These are phyloP conservation scores for Patella ulyssiponensis DNA, from an alignment of 2,888 invertebrate species.

Conservation along the genomic window DNA sequence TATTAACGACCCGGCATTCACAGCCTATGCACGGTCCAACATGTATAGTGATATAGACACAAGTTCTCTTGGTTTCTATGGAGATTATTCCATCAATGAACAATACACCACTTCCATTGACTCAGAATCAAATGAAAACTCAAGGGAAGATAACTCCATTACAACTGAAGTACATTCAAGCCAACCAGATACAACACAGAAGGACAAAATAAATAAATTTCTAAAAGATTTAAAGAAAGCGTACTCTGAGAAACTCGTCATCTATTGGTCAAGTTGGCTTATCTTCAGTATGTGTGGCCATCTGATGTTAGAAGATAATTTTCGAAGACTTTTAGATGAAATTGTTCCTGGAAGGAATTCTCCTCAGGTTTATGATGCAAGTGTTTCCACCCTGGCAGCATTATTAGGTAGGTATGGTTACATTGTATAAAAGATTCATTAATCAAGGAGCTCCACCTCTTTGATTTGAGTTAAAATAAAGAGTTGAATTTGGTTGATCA, in stretches of 20 bases:
- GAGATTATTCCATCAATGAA: not conserved
- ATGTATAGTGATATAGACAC: slow-evolving; percentile 22
- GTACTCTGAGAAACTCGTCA: not conserved
- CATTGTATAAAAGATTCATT: too few species aligned
- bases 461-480: too few species aligned
- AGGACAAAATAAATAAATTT: not conserved
- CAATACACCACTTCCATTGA: not conserved
- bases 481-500: too few species aligned
- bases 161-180: not conserved
- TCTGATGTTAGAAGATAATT: not conserved
- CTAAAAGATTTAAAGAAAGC: not conserved
- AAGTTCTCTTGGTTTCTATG: slow-evolving; percentile 21
- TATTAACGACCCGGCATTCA: not conserved
- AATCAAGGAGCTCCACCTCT: too few species aligned
- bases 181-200: not conserved
- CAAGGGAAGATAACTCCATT: not conserved
- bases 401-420: not conserved
- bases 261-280: not conserved
- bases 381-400: not conserved
- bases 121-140: not conserved
- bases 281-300: not conserved
- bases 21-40: not conserved
- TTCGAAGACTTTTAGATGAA: not conserved
- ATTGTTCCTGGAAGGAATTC: not conserved
- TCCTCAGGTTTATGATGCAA: not conserved